These are phyloP conservation scores for Cephalopterus ornatus DNA, from an alignment of 2,113 vertebrate species.

Conservation along the genomic window DNA sequence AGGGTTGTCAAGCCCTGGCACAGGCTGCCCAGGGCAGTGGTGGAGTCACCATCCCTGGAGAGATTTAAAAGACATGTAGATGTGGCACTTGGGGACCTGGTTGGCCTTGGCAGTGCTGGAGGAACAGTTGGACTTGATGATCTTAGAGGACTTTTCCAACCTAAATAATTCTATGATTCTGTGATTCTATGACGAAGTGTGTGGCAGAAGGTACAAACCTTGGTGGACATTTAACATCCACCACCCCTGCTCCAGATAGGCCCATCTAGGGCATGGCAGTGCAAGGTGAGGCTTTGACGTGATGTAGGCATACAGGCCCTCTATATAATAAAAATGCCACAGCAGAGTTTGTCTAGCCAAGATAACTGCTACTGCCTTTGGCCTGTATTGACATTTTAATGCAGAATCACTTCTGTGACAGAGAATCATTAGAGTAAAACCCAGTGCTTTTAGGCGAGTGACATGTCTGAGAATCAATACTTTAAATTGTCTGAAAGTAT, in stretches of 20 bases:
- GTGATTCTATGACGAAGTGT: not conserved
- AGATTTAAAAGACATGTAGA: not conserved
- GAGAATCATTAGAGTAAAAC: not conserved
- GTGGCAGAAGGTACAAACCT: not conserved
- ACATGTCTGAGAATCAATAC: not conserved
- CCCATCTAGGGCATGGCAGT: not conserved
- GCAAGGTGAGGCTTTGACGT: not conserved
- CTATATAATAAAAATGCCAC: not conserved
- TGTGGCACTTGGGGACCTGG: not conserved
- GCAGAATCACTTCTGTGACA: not conserved
- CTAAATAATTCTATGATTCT: not conserved
- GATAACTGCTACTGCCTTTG: not conserved
- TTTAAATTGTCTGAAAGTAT: not conserved
- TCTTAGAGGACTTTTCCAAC: not conserved
- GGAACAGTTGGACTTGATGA: not conserved
- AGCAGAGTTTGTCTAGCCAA: not conserved
- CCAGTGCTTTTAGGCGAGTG: rapidly evolving
- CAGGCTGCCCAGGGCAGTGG: not conserved
- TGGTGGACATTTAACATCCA: not conserved
- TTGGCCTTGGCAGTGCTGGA: not conserved
- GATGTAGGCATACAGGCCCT: not conserved
- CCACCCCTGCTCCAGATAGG: not conserved
- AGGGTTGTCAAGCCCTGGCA: not conserved
- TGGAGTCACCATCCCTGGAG: not conserved
- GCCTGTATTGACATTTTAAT: not conserved